phyloP scores from a whole-genome alignment of 2,113 vertebrate genomes.

The Dromas ardeola region DNA sequence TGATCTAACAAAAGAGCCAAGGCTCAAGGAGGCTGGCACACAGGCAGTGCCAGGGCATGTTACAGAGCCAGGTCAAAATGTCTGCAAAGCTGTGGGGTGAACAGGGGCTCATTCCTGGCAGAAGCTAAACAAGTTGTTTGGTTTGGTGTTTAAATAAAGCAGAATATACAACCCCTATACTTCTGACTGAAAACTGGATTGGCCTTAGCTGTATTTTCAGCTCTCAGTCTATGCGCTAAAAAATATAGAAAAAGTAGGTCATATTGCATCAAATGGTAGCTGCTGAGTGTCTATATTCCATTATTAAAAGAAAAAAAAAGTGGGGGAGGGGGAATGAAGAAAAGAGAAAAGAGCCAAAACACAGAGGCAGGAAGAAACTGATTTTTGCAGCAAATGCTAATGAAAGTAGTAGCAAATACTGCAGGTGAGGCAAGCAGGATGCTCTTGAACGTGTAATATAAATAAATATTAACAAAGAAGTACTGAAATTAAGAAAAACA shows the following conservation, averaged over 20 bases:
- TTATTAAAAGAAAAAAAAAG: not conserved
- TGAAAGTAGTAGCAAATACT: not conserved
- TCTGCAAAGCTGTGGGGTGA: not conserved
- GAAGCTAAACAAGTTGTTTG: not conserved
- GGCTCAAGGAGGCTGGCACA: not conserved
- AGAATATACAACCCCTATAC: not conserved
- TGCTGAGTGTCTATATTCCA: not conserved
- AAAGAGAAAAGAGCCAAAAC: no score
- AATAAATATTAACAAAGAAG: not conserved
- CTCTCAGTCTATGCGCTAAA: not conserved
- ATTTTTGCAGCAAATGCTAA: not conserved
- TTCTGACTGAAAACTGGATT: not conserved
- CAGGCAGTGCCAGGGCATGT: fast-evolving
- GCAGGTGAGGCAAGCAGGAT: not conserved
- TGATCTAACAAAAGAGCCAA: not conserved
- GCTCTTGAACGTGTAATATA: not conserved
- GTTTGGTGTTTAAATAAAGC: not conserved
- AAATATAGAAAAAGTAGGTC: not conserved
- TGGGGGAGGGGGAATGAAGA: no score
- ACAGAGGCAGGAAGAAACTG: not conserved
- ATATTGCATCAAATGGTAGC: not conserved
- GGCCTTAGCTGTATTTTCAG: not conserved
- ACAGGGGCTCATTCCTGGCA: fast-evolving
- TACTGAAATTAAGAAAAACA: not conserved
- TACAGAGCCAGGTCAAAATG: not conserved